These are phyloP conservation scores for Agrypnus murinus DNA, from an alignment of 2,888 invertebrate species.

Conservation along the genomic window DNA sequence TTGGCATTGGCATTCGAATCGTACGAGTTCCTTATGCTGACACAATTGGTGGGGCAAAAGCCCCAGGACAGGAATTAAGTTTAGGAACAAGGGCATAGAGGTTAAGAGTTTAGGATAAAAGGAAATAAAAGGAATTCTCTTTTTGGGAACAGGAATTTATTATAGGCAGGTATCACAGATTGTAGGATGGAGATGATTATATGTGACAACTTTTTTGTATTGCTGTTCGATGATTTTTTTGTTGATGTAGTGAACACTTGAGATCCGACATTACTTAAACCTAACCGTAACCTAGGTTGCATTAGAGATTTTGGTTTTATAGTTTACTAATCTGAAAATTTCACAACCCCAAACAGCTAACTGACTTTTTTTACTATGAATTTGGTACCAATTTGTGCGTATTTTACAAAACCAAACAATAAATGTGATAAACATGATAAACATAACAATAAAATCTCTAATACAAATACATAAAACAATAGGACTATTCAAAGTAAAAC, in stretches of 20 bases:
- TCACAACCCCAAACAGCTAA: slow-evolving; percentile 27
- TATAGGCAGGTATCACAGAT: slow-evolving; percentile 59
- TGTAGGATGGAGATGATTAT: slow-evolving; percentile 58
- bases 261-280: slow-evolving; percentile 50
- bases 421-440: too few species aligned
- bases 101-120: slow-evolving; percentile 8
- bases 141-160: slow-evolving; percentile 48
- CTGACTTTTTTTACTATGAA: slow-evolving; percentile 5
- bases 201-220: slow-evolving; percentile 53
- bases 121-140: slow-evolving; percentile 41
- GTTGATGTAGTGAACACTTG: slow-evolving; percentile 53
- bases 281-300: slow-evolving; percentile 47
- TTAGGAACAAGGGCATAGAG: slow-evolving; percentile 22
- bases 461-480: slow-evolving; percentile 43
- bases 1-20: too few species aligned
- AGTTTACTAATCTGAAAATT: slow-evolving; percentile 32
- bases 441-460: slow-evolving; percentile 37
- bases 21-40: slow-evolving; percentile 34
- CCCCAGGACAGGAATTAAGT: slow-evolving; percentile 45
- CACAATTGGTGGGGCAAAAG: slow-evolving; percentile 44
- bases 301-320: slow-evolving; percentile 46
- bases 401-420: slow-evolving; percentile 14
- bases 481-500: slow-evolving; percentile 35
- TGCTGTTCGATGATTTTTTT: slow-evolving; percentile 50
- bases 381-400: slow-evolving; percentile 44